Evolutionary conservation across 1,140 invertebrate species (phyloP), one percentile per base, ranked within the genome.

Genomic region (Onthophagus taurus): DNA sequence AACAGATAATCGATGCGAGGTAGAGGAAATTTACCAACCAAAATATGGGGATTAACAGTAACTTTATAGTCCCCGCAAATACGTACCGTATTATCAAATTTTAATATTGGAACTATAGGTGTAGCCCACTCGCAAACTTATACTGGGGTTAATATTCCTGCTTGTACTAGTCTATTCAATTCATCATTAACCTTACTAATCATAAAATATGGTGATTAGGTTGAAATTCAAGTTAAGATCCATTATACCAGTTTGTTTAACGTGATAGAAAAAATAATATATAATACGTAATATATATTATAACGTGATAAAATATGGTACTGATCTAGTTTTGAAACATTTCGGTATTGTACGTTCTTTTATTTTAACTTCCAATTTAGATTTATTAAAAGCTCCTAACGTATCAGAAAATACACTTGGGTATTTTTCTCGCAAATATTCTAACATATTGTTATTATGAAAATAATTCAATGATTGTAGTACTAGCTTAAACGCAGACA

Each of bases 41-140:
- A n/a, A n/a, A n/a, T n/a, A n/a, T n/a, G n/a, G n/a, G n/a, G n/a
- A n/a, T n/a, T 33, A 14, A 33, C 1, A 1, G 31, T 33, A 14
- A 33, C 13, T 33, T 12, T 33, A 33, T 33, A 33, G 8, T 33
- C n/a, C 13, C 13, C 9, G 13, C 13, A 33, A 2, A 33, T 12
- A 9, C 9, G 13, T 2, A 33, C 13, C 2, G 9, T 12, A n/a
- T 33, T 33, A 33, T 33, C 31, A 2, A n/a, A 16, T 33, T 33
- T 33, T 33, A 33, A 7, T 14, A 33, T 7, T n/a, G 31, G 31
- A 3, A 33, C 31, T 14, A 33, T 33, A 14, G 31, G n/a, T n/a
- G 13, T 33, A 12, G 13, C 13, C 13, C 13, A 33, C 12, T 33
- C n/a, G 8, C 31, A 14, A 14, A 33, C 9, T n/a, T 33, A 12